Percentiles rank a stretch among this genome's conserved stretches.
Evolutionary conservation across 2,797 vertebrate species (phyloP).

Genomic region (Mormyrops boulengeri): DNA sequence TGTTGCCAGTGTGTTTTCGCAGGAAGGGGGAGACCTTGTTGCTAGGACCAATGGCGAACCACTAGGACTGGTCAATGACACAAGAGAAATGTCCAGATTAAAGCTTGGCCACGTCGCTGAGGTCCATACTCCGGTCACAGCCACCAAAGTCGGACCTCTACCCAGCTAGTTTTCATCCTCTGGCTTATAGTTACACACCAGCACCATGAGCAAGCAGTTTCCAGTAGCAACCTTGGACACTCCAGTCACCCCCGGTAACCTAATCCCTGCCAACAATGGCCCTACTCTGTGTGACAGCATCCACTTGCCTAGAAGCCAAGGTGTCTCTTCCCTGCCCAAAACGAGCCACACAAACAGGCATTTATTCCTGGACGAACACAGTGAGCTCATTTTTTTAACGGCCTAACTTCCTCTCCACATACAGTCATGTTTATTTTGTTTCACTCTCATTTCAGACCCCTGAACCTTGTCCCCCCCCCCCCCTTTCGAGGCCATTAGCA

Average conservation of each 20-base stretch:
- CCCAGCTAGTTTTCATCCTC: not conserved
- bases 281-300: conserved; percentile 20
- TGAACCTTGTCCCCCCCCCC: not conserved
- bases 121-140: not conserved
- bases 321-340: conserved; percentile 15
- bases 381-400: not conserved
- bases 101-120: not conserved
- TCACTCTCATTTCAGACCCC: not conserved
- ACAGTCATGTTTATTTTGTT: conserved; percentile 10
- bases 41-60: not conserved
- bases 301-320: conserved; percentile 1
- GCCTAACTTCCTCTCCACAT: not conserved
- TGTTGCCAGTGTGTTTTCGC: not conserved
- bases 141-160: not conserved
- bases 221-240: conserved; percentile 27
- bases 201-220: conserved; percentile 8
- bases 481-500: not conserved
- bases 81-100: not conserved
- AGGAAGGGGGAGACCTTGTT: not conserved
- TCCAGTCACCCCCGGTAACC: conserved; percentile 18
- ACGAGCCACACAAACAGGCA: conserved; percentile 1
- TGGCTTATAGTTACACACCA: not conserved
- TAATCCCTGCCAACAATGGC: conserved; percentile 6
- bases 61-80: not conserved
- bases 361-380: conserved; percentile 18